Percentiles rank a stretch among this genome's conserved stretches.
These are phyloP conservation scores for Australoheros facetus DNA, from an alignment of 2,797 vertebrate genomes.

Conservation along the genomic window DNA sequence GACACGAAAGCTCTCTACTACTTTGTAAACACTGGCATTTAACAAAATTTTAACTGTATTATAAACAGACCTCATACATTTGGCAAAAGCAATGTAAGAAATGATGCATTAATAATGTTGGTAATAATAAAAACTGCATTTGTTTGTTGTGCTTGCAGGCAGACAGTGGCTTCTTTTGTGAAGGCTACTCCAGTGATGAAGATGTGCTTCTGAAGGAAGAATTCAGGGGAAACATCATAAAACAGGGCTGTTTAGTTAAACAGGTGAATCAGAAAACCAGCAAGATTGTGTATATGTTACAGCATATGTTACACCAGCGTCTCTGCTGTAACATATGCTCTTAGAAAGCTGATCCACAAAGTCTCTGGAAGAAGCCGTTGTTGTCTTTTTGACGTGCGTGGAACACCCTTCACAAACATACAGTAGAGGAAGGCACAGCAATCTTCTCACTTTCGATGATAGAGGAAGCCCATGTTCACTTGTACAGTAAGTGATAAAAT, in stretches of 20 bases:
- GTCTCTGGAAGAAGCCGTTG: not conserved
- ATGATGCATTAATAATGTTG: not conserved
- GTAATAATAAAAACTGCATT: not conserved
- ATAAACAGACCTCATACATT: not conserved
- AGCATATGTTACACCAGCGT: not conserved
- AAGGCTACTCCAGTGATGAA: slow-evolving; percentile 96
- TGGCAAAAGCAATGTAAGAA: not conserved
- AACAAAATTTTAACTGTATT: not conserved
- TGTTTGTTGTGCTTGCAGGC: slow-evolving; percentile 76
- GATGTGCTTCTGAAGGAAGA: slow-evolving; percentile 90
- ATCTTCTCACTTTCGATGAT: not conserved
- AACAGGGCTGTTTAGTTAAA: slow-evolving; percentile 95
- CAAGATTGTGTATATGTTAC: too few relatives aligned
- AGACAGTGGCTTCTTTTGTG: slow-evolving; percentile 97
- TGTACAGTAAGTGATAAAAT: not conserved
- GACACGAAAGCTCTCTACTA: slow-evolving; percentile 89
- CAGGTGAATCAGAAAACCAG: slow-evolving; percentile 81
- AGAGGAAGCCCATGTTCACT: not conserved
- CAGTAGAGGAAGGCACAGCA: not conserved
- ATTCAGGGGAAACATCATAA: slow-evolving; percentile 93
- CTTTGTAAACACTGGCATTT: slow-evolving; percentile 76
- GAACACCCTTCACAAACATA: not conserved
- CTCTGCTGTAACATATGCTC: too few relatives aligned
- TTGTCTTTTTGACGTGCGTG: not conserved
- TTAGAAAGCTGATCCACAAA: not conserved